Conservation (phyloP, 2,797 vertebrate species). For the Leptoclinus maculatus region DNA sequence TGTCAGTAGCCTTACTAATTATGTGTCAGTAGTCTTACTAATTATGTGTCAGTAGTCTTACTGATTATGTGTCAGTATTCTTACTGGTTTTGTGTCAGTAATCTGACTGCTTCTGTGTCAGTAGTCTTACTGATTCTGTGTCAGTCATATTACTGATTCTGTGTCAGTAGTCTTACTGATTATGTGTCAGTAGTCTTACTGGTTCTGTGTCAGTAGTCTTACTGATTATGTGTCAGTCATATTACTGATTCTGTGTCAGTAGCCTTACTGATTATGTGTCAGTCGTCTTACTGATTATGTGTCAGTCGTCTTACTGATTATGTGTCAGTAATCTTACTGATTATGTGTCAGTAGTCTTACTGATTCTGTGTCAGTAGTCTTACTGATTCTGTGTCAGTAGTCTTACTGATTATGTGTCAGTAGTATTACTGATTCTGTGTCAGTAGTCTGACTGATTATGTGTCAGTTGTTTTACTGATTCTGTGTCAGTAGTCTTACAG, state of each 20-base stretch:
- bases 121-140: background rate
- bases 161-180: background rate
- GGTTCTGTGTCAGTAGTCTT: background rate
- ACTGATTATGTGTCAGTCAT: background rate
- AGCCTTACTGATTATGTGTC: background rate
- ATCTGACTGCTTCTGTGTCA: background rate
- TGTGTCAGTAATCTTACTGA: background rate
- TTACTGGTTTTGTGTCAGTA: background rate
- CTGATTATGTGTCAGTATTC: background rate
- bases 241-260: background rate
- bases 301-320: background rate
- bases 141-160: background rate
- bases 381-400: background rate
- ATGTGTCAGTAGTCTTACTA: background rate
- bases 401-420: background rate
- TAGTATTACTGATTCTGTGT: background rate
- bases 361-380: background rate
- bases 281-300: background rate
- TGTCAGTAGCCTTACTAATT: background rate
- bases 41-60: background rate
- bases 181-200: background rate
- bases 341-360: background rate
- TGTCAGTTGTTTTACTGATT: conserved; percentile 41
- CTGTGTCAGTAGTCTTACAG: too few species aligned
- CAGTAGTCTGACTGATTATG: conserved; percentile 37